A percentile compares a stretch with the other conserved stretches of the same genome.
phyloP scores from a whole-genome alignment of 2,113 vertebrate genomes.

The Bambusicola thoracicus region DNA sequence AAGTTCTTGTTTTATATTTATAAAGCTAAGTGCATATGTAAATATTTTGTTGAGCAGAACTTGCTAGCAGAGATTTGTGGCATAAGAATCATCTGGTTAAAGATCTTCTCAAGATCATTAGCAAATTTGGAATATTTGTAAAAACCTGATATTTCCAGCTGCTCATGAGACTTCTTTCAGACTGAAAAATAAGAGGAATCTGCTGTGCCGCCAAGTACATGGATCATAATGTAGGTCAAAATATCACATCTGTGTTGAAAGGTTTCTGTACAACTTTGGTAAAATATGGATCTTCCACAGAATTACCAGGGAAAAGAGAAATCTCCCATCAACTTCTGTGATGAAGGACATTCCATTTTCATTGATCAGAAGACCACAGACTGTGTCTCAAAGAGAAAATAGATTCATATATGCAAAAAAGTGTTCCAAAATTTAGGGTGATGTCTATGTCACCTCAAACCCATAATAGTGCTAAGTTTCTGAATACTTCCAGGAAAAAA shows the following conservation, averaged over 20 bases:
- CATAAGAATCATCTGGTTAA: not conserved
- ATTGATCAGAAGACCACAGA: not conserved
- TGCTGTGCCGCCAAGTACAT: not conserved
- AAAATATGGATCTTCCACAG: not conserved
- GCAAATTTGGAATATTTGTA: not conserved
- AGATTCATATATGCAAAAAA: not conserved
- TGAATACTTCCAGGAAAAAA: not conserved
- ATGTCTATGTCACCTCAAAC: not conserved
- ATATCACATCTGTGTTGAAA: not conserved
- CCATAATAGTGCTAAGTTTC: not conserved
- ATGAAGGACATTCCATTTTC: not conserved
- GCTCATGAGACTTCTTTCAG: not conserved
- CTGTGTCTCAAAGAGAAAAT: not conserved
- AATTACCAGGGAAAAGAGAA: not conserved
- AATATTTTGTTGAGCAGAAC: not conserved
- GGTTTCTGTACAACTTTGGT: not conserved
- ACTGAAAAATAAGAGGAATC: not conserved
- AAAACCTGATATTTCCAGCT: not conserved
- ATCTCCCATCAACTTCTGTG: rapidly evolving
- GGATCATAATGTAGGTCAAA: not conserved
- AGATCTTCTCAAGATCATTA: not conserved
- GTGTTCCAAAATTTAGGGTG: not conserved
- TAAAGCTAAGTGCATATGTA: not conserved
- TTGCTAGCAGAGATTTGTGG: not conserved
- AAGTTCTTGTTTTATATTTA: not conserved